phyloP scores from a whole-genome alignment of 2,113 vertebrate genomes.

The Carollia perspicillata region DNA sequence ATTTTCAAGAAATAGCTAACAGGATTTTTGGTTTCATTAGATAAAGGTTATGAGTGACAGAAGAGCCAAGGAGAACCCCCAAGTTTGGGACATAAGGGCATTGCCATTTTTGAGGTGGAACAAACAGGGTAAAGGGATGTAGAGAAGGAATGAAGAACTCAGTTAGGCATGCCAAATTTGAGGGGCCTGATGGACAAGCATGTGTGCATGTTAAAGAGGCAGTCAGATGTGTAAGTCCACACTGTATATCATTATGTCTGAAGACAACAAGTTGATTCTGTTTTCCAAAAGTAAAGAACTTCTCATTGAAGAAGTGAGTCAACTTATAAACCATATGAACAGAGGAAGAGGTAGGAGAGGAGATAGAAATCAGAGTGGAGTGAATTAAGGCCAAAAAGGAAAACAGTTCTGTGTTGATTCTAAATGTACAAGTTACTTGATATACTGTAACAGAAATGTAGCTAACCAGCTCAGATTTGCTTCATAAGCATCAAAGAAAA shows the following conservation, averaged over 20 bases:
- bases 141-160: neutral
- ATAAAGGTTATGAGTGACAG: neutral
- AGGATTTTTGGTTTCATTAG: neutral
- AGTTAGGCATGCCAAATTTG: conserved; percentile 1
- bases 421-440: neutral
- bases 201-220: neutral
- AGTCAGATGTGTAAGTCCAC: neutral
- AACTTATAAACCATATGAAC: neutral
- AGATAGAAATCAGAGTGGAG: neutral
- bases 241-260: neutral
- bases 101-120: neutral
- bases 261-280: neutral
- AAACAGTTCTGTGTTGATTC: neutral
- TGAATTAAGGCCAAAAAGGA: neutral
- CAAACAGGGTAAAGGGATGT: neutral
- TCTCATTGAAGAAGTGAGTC: conserved; percentile 22
- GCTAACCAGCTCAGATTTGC: neutral
- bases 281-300: conserved; percentile 38
- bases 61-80: neutral
- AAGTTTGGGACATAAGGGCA: neutral
- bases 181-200: neutral
- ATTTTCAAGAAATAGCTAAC: conserved; percentile 28
- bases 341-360: neutral
- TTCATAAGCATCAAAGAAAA: conserved; percentile 21
- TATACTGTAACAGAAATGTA: neutral